Percentiles rank a stretch among this genome's conserved stretches.
Evolutionary conservation across 2,888 invertebrate species (phyloP).

Genomic region (Tubulanus polymorphus): DNA sequence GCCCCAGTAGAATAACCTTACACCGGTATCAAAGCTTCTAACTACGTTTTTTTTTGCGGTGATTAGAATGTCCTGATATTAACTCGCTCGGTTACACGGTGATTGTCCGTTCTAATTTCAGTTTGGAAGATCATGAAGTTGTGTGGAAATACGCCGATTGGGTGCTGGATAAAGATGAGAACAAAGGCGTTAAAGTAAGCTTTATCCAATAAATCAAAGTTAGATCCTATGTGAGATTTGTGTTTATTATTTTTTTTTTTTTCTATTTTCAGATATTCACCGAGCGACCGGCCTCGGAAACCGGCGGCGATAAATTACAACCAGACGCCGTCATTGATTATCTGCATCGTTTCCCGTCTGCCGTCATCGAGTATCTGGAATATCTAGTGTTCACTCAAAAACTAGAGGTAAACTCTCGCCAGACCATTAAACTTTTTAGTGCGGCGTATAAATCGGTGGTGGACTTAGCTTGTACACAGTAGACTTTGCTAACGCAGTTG

Average conservation of each 20-base stretch:
- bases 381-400: conserved; percentile 52
- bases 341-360: conserved; percentile 51
- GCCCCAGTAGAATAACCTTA: no score
- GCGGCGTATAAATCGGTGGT: neutral
- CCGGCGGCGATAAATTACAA: conserved; percentile 40
- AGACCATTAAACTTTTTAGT: no score
- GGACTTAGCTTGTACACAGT: no score
- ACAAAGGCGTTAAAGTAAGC: conserved; percentile 50
- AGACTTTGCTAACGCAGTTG: no score
- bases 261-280: conserved; percentile 49
- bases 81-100: no score
- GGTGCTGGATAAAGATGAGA: conserved; percentile 52
- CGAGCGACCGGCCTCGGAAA: conserved; percentile 42
- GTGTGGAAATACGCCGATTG: conserved; percentile 55
- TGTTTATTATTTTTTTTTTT: neutral
- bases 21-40: no score
- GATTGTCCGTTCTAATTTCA: no score
- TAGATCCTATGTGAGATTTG: neutral
- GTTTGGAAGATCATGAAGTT: conserved; percentile 50
- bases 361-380: conserved; percentile 53
- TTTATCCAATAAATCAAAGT: conserved; percentile 3
- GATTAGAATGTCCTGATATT: no score
- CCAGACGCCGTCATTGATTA: conserved; percentile 53
- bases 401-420: conserved; percentile 52
- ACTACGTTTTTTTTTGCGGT: no score